These are phyloP conservation scores for Campylomormyrus numenius DNA, from an alignment of 2,113 vertebrate genomes.

Conservation along the genomic window DNA sequence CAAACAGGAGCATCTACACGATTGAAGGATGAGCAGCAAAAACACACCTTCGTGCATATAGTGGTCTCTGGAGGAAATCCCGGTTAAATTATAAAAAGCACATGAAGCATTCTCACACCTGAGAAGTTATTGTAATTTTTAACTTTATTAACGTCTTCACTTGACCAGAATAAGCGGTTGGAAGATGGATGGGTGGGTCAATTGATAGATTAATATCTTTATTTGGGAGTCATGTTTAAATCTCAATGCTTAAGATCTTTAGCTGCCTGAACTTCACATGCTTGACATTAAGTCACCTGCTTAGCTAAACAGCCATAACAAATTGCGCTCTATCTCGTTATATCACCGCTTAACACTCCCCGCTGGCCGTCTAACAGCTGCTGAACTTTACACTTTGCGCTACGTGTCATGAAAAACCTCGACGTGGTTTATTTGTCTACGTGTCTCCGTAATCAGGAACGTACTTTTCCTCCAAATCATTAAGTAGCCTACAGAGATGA, in stretches of 20 bases:
- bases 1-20: background rate
- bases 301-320: background rate
- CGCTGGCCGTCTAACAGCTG: background rate
- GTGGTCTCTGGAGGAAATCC: background rate
- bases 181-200: background rate
- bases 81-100: background rate
- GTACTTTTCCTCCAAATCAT: background rate
- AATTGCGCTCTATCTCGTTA: background rate
- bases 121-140: background rate
- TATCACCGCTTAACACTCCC: background rate
- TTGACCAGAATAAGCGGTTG: background rate
- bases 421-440: background rate
- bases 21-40: background rate
- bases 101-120: background rate
- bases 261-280: background rate
- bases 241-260: background rate
- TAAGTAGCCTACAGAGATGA: background rate
- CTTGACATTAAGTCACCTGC: background rate
- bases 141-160: background rate
- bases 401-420: background rate
- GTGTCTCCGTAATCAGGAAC: background rate
- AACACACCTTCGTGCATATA: background rate
- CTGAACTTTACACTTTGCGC: constrained; percentile 11
- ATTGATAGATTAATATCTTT: background rate
- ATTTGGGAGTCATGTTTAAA: background rate